These are phyloP conservation scores for Setophaga coronata DNA, from an alignment of 2,113 vertebrate species.

Conservation along the genomic window DNA sequence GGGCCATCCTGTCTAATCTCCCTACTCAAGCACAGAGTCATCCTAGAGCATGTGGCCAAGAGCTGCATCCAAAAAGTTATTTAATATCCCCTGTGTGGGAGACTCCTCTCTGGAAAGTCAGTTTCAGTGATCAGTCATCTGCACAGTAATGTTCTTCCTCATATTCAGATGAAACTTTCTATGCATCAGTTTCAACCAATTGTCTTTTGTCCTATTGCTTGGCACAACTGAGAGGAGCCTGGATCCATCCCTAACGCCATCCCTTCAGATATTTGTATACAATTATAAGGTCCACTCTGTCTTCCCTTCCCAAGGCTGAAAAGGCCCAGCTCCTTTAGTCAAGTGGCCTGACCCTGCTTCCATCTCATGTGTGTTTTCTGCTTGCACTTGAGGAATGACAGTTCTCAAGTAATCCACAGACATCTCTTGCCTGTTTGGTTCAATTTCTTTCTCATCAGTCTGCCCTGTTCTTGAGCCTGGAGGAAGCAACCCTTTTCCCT, in stretches of 20 bases:
- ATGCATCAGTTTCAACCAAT: background rate
- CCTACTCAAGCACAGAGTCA: background rate
- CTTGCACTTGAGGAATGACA: background rate
- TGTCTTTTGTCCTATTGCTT: background rate
- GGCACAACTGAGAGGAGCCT: background rate
- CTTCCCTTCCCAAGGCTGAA: background rate
- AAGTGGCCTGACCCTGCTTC: background rate
- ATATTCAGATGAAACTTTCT: background rate
- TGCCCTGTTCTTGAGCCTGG: background rate
- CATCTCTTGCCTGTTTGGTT: rapidly evolving
- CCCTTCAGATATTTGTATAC: background rate
- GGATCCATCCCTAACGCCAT: background rate
- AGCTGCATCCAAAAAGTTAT: background rate
- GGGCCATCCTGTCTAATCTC: background rate
- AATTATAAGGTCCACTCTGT: background rate
- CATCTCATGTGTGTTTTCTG: background rate
- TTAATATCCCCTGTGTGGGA: background rate
- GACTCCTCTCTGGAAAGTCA: background rate
- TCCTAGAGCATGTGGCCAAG: background rate
- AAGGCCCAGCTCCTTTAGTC: background rate
- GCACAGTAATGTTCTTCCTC: background rate
- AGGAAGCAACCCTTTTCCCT: background rate
- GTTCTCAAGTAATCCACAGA: background rate
- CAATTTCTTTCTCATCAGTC: background rate
- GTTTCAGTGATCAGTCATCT: background rate